phyloP scores from a whole-genome alignment of 2,888 invertebrate genomes.

The Scotopteryx bipunctaria region DNA sequence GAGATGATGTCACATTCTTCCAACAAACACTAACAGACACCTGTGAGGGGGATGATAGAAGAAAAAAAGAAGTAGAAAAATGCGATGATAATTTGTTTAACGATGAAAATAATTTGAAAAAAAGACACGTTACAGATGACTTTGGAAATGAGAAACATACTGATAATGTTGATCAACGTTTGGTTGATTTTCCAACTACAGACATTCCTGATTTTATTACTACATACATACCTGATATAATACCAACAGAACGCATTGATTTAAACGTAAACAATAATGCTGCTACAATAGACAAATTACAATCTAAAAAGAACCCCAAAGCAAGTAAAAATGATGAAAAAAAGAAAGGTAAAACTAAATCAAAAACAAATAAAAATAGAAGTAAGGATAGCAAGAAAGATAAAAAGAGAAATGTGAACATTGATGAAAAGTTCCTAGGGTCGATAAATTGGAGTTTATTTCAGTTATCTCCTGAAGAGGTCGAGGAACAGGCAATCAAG shows the following conservation, averaged over 20 bases:
- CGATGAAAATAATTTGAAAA: too few relatives aligned
- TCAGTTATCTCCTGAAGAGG: slow-evolving; percentile 47
- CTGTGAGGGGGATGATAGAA: background rate
- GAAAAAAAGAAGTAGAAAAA: slow-evolving; percentile 18
- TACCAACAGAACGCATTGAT: background rate
- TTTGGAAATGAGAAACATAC: background rate
- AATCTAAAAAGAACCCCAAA: background rate
- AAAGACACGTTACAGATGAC: background rate
- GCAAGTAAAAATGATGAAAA: background rate
- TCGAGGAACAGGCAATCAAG: slow-evolving; percentile 46
- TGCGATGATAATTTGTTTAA: too few relatives aligned
- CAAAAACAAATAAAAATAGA: background rate
- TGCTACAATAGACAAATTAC: background rate
- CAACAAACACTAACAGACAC: slow-evolving; percentile 18
- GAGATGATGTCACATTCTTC: slow-evolving; percentile 47
- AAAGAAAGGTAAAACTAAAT: background rate
- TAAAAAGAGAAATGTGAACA: slow-evolving; percentile 3
- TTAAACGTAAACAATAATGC: background rate
- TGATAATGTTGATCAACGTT: background rate
- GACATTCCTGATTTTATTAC: too few relatives aligned
- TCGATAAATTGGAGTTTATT: slow-evolving; percentile 33
- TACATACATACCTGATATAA: background rate
- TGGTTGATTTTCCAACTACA: too few relatives aligned
- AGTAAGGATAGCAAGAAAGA: background rate
- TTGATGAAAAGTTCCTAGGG: slow-evolving; percentile 26